These are phyloP conservation scores for Hemibagrus guttatus DNA, from an alignment of 2,797 vertebrate genomes.

Conservation along the genomic window DNA sequence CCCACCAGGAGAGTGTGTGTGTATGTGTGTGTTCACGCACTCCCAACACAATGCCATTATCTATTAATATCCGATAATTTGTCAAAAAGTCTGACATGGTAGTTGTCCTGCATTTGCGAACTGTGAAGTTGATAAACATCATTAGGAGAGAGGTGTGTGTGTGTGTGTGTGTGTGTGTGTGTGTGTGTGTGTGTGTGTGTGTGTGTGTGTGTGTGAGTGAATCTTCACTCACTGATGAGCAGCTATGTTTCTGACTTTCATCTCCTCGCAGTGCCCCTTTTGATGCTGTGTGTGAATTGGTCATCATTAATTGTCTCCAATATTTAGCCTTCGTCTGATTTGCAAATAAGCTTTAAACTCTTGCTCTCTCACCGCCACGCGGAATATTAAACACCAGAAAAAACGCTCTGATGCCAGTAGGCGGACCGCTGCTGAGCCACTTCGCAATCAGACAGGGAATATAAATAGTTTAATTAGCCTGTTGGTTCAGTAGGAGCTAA, in stretches of 20 bases:
- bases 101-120: neutral
- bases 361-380: conserved; percentile 31
- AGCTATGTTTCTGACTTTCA: conserved; percentile 41
- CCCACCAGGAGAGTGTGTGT: neutral
- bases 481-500: conserved; percentile 45
- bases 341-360: conserved; percentile 53
- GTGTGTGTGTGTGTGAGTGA: conserved; percentile 1
- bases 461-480: conserved; percentile 56
- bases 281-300: conserved; percentile 54
- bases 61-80: neutral
- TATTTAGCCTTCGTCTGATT: conserved; percentile 52
- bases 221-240: conserved; percentile 34
- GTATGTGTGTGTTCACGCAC: neutral
- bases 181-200: conserved; percentile 51
- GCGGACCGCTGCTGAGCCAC: conserved; percentile 3
- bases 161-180: neutral
- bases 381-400: conserved; percentile 50
- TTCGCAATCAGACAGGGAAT: conserved; percentile 31
- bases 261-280: conserved; percentile 41
- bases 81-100: conserved; percentile 12
- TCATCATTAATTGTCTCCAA: conserved; percentile 58
- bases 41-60: neutral
- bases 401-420: conserved; percentile 23
- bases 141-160: neutral
- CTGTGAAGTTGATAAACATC: conserved; percentile 10